phyloP scores from a whole-genome alignment of 2,113 vertebrate species.

The Poeciliopsis retropinna region DNA sequence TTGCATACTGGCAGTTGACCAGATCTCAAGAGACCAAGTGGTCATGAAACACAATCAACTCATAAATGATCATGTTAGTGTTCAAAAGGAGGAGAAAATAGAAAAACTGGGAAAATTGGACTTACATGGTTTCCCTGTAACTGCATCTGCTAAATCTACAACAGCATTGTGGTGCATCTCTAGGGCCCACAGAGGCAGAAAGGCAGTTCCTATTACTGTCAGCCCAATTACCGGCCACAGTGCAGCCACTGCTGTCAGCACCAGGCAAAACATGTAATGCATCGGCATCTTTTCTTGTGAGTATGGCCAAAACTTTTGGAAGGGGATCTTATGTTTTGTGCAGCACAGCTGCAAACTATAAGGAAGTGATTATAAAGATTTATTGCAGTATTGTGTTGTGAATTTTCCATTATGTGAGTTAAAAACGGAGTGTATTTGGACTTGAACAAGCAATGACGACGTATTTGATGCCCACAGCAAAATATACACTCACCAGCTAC shows the following conservation, averaged over 20 bases:
- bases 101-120: constrained; percentile 51
- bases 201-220: constrained; percentile 77
- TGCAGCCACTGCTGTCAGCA: constrained; percentile 68
- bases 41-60: constrained; percentile 58
- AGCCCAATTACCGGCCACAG: constrained; percentile 71
- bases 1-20: constrained; percentile 49
- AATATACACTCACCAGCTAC: not conserved
- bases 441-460: not conserved
- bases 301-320: constrained; percentile 38
- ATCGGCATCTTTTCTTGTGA: constrained; percentile 52
- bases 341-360: constrained; percentile 19
- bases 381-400: constrained; percentile 6
- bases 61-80: constrained; percentile 64
- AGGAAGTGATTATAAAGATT: constrained; percentile 26
- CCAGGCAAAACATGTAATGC: constrained; percentile 50
- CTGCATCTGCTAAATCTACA: constrained; percentile 55
- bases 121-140: constrained; percentile 66
- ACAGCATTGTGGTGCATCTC: constrained; percentile 61
- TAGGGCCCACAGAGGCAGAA: constrained; percentile 54
- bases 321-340: constrained; percentile 4
- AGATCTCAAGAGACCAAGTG: constrained; percentile 51
- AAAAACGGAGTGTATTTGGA: constrained; percentile 10
- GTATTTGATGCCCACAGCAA: not conserved
- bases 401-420: constrained; percentile 17
- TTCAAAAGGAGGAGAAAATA: constrained; percentile 50